Evolutionary conservation across 2,113 vertebrate species (phyloP).

Genomic region (Sceloporus undulatus): DNA sequence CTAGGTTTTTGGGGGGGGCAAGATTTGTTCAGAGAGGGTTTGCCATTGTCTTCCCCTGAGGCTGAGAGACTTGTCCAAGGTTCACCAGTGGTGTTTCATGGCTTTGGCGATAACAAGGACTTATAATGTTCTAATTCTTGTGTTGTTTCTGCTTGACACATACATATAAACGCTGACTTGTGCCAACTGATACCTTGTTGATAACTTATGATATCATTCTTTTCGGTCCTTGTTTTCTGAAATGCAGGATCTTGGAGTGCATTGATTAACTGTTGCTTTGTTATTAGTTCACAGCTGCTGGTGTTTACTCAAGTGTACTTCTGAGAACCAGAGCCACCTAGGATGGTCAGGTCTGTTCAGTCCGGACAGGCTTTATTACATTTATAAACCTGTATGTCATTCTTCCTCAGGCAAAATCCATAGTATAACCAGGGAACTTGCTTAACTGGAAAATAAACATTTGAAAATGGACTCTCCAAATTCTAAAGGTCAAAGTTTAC

Average conservation of each 20-base stretch:
- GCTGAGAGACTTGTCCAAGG: too few species aligned
- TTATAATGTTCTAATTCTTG: neutral
- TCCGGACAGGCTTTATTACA: neutral
- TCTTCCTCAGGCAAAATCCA: neutral
- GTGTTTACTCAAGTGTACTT: neutral
- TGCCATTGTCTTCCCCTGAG: too few species aligned
- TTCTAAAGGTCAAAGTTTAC: neutral
- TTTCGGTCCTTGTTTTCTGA: conserved; percentile 1
- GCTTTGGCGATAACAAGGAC: neutral
- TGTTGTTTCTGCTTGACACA: neutral
- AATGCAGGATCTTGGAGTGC: neutral
- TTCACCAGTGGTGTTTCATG: too few species aligned
- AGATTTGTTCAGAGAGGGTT: too few species aligned
- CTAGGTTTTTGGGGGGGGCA: too few species aligned
- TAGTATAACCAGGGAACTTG: neutral
- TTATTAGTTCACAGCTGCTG: conserved; percentile 18
- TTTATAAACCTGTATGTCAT: neutral
- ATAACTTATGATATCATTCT: conserved; percentile 1
- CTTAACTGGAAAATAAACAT: neutral
- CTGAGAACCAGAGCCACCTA: neutral
- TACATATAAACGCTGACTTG: neutral
- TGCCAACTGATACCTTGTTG: neutral
- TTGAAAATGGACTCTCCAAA: too few species aligned
- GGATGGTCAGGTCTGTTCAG: neutral
- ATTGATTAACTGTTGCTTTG: neutral